Conservation (phyloP, 2,797 vertebrate genomes). For the Eulemur albifrons region DNA sequence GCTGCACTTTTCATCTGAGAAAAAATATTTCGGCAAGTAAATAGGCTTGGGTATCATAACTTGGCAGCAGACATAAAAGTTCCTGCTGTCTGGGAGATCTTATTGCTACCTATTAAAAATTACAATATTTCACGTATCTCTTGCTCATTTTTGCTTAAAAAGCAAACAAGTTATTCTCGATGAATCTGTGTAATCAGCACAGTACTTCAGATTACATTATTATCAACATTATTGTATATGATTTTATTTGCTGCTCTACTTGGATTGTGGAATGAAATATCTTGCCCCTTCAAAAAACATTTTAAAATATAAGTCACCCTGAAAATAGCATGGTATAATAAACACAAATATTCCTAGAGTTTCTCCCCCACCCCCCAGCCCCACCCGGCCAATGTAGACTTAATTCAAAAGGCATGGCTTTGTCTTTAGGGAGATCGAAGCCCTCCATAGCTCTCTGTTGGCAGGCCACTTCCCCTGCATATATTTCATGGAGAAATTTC, state of each 20-base stretch:
- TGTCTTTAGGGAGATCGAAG: neutral
- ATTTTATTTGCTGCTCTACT: neutral
- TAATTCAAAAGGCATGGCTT: neutral
- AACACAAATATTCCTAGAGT: neutral
- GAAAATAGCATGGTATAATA: neutral
- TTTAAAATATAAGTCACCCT: neutral
- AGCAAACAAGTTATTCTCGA: neutral
- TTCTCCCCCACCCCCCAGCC: neutral
- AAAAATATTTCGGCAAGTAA: neutral
- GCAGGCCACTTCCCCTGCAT: neutral
- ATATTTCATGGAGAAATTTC: neutral
- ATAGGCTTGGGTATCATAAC: neutral
- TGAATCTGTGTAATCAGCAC: neutral
- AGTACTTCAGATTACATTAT: neutral
- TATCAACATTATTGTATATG: neutral
- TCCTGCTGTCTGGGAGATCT: neutral
- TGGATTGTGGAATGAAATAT: neutral
- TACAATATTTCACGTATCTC: neutral
- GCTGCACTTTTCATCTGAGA: neutral
- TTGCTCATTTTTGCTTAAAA: constrained; percentile 15
- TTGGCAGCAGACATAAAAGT: neutral
- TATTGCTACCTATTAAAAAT: constrained; percentile 27
- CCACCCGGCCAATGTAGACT: neutral
- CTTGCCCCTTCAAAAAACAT: neutral
- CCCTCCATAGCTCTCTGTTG: no score